phyloP scores from a whole-genome alignment of 2,113 vertebrate species.

The Petaurus breviceps region DNA sequence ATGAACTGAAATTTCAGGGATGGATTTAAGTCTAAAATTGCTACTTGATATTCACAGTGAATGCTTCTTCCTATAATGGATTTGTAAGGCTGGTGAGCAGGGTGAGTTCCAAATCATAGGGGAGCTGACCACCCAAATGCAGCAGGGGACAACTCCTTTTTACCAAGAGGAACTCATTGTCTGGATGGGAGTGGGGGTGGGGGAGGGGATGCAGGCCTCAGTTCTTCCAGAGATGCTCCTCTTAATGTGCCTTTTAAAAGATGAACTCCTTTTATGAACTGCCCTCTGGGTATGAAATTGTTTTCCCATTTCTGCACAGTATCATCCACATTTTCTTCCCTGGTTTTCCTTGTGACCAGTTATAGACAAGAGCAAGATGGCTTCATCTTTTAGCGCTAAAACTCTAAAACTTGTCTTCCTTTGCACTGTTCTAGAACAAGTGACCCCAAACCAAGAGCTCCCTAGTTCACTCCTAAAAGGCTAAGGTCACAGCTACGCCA shows the following conservation, averaged over 20 bases:
- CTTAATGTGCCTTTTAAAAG: neutral
- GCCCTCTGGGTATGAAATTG: neutral
- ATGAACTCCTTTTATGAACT: neutral
- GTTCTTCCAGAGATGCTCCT: neutral
- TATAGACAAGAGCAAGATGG: neutral
- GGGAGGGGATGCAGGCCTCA: neutral
- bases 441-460: neutral
- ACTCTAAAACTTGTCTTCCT: neutral
- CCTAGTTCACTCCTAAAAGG: neutral
- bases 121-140: neutral
- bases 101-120: neutral
- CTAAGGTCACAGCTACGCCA: neutral
- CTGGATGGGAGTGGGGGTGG: neutral
- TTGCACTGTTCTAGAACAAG: neutral
- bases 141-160: neutral
- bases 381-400: neutral
- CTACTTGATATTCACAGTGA: neutral
- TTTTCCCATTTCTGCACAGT: neutral
- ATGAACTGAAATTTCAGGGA: neutral
- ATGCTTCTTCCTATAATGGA: neutral
- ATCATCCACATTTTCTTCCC: neutral
- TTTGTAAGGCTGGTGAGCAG: neutral
- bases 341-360: accelerated
- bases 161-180: neutral
- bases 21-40: neutral